Percentiles rank a stretch among this genome's conserved stretches.
Conservation (phyloP, 2,797 vertebrate species). For the Cuniculus paca region DNA sequence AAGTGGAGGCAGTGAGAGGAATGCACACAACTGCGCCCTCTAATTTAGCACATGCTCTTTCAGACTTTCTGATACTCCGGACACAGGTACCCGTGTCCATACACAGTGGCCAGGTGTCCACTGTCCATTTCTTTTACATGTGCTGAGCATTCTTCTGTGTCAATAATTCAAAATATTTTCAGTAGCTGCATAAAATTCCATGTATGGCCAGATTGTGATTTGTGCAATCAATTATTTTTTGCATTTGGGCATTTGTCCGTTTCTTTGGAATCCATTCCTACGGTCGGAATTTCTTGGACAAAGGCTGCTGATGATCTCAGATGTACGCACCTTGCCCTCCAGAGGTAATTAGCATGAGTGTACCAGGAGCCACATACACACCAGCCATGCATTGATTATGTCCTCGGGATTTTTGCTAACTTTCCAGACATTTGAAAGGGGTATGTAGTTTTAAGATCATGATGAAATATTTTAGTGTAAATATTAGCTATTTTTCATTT, state of each 20-base stretch:
- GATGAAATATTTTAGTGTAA: not conserved
- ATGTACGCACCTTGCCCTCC: not conserved
- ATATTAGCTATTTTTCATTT: not conserved
- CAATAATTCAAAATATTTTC: not conserved
- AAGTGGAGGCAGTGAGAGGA: not conserved
- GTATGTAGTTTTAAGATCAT: not conserved
- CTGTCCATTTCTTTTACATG: not conserved
- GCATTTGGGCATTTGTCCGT: not conserved
- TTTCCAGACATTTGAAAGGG: not conserved
- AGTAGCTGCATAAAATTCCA: not conserved
- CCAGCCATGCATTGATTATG: not conserved
- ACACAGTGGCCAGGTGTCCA: no score
- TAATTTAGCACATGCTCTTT: not conserved
- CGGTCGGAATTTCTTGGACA: not conserved
- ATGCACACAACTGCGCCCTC: not conserved
- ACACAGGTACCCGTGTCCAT: not conserved
- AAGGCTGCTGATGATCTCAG: not conserved
- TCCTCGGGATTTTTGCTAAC: not conserved
- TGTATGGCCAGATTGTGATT: not conserved
- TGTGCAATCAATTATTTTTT: not conserved
- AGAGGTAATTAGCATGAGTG: rapidly evolving
- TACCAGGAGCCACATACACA: not conserved
- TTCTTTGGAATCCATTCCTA: not conserved
- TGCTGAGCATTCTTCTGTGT: not conserved
- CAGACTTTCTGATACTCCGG: not conserved